Conservation (phyloP, 2,888 invertebrate genomes). For the Acrobasis consociella region DNA sequence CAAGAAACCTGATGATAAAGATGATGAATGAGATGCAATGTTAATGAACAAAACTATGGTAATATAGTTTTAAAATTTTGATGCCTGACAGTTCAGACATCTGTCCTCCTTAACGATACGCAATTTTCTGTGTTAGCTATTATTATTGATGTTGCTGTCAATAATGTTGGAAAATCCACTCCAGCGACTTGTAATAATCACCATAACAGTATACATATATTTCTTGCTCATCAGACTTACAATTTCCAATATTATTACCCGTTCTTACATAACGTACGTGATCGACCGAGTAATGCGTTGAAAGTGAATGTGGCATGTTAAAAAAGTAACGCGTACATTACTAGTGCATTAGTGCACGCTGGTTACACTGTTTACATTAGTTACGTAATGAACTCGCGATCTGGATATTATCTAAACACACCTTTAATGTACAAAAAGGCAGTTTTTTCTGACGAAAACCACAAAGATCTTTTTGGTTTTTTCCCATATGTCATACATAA, state of each 20-base stretch:
- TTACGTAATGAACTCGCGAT: conserved; percentile 9
- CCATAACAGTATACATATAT: neutral
- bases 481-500: too few species aligned
- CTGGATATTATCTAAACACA: neutral
- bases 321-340: conserved; percentile 29
- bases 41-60: too few species aligned
- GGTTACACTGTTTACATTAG: conserved; percentile 18
- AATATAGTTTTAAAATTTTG: too few species aligned
- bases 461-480: neutral
- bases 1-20: too few species aligned
- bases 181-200: neutral
- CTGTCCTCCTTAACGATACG: too few species aligned
- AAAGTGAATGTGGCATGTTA: conserved; percentile 36
- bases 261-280: conserved; percentile 34
- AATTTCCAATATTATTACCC: conserved; percentile 2
- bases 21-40: too few species aligned
- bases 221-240: conserved; percentile 2
- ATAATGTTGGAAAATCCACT: neutral
- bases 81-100: too few species aligned
- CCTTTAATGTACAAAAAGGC: neutral
- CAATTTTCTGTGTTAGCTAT: too few species aligned
- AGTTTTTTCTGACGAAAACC: neutral
- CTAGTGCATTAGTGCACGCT: conserved; percentile 24
- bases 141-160: too few species aligned
- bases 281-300: conserved; percentile 35